Evolutionary conservation across 2,888 invertebrate species (phyloP).

Genomic region (Oxytorus armatus): DNA sequence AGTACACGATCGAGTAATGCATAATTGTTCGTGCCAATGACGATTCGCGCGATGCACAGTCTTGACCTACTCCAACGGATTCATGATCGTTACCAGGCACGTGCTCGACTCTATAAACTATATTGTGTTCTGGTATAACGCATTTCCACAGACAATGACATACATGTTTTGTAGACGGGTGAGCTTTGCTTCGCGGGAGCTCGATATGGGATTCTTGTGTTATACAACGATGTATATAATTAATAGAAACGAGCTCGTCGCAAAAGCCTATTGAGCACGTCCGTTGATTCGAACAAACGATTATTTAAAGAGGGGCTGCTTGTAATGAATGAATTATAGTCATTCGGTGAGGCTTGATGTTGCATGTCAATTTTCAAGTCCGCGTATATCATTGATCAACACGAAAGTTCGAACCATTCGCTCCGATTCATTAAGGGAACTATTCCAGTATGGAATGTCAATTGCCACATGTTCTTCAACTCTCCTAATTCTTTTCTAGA

Average conservation of each 20-base stretch:
- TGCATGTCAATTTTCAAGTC: no score
- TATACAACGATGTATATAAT: slow-evolving; percentile 12
- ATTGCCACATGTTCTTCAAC: no score
- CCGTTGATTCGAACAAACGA: neutral
- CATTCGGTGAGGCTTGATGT: no score
- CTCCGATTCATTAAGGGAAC: no score
- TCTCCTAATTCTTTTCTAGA: no score
- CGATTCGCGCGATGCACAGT: slow-evolving; percentile 20
- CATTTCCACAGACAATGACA: slow-evolving; percentile 4
- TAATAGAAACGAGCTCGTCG: slow-evolving; percentile 23
- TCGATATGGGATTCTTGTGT: slow-evolving; percentile 2
- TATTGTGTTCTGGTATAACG: slow-evolving; percentile 6
- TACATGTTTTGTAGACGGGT: neutral
- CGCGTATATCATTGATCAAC: no score
- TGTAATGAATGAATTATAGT: neutral
- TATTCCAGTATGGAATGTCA: no score
- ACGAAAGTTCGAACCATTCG: no score
- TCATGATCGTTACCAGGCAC: slow-evolving; percentile 31
- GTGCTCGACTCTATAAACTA: slow-evolving; percentile 7
- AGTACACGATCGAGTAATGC: neutral
- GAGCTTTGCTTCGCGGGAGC: neutral
- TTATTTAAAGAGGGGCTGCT: neutral
- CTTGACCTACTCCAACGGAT: slow-evolving; percentile 48
- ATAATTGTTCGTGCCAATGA: slow-evolving; percentile 36
- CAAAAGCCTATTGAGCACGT: slow-evolving; percentile 16